Conservation (phyloP, 2,797 vertebrate genomes). For the Myoxocephalus aenaeus region DNA sequence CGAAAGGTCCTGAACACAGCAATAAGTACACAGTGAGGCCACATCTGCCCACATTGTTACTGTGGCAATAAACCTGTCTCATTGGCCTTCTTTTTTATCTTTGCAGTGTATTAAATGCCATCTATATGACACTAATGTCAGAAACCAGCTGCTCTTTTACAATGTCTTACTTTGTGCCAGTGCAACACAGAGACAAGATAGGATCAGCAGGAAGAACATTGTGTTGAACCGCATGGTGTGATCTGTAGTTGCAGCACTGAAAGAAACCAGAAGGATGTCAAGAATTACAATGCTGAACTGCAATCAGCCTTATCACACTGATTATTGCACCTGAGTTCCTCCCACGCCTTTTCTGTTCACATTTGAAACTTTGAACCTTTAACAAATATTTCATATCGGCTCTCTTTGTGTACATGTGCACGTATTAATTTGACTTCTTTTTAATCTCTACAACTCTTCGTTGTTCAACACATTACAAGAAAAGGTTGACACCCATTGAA, state of each 20-base stretch:
- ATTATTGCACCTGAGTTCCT: not conserved
- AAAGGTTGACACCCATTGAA: not conserved
- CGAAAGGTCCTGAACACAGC: not conserved
- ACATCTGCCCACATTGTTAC: not conserved
- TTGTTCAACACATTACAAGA: not conserved
- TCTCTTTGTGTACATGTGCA: not conserved
- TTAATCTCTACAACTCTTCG: not conserved
- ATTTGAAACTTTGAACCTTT: constrained; percentile 54
- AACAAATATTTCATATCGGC: constrained; percentile 2
- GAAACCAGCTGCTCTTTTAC: not conserved
- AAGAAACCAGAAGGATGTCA: constrained; percentile 9
- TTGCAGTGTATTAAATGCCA: not conserved
- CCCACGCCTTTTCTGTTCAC: not conserved
- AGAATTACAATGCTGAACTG: not conserved
- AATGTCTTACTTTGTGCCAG: constrained; percentile 78
- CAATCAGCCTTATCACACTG: constrained; percentile 50
- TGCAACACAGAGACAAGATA: constrained; percentile 67
- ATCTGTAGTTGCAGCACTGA: constrained; percentile 42
- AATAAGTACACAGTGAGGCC: not conserved
- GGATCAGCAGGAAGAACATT: constrained; percentile 65
- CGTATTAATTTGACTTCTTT: not conserved
- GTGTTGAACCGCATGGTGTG: constrained; percentile 74
- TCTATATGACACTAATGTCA: not conserved
- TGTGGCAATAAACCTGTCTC: constrained; percentile 25
- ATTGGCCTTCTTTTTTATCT: constrained; percentile 35